These are phyloP conservation scores for Pseudochirops cupreus DNA, from an alignment of 2,797 vertebrate species.

Conservation along the genomic window DNA sequence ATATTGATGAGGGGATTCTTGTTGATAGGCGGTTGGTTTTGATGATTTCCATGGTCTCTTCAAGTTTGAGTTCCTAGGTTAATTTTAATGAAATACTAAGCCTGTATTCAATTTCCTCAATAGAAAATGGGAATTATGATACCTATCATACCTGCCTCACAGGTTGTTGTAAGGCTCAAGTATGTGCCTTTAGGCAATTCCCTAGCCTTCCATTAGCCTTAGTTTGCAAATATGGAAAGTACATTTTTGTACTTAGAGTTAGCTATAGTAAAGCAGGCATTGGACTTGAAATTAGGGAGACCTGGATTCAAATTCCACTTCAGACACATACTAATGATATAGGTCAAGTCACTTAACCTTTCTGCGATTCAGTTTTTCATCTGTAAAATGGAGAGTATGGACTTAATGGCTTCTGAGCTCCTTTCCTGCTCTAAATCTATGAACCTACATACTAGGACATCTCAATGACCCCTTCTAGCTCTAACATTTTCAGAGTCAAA, in stretches of 20 bases:
- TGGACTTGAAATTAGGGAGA: background rate
- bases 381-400: background rate
- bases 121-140: background rate
- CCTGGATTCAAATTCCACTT: background rate
- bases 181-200: background rate
- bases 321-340: background rate
- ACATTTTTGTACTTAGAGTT: background rate
- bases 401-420: background rate
- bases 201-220: background rate
- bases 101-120: background rate
- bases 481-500: background rate
- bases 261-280: background rate
- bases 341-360: background rate
- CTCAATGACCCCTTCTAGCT: background rate
- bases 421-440: background rate
- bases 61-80: background rate
- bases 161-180: background rate
- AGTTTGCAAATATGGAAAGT: background rate
- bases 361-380: background rate
- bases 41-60: background rate
- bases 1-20: background rate
- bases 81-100: background rate
- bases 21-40: background rate
- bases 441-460: background rate
- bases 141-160: background rate